These are phyloP conservation scores for Arizona elegans DNA, from an alignment of 2,113 vertebrate species.

Conservation along the genomic window DNA sequence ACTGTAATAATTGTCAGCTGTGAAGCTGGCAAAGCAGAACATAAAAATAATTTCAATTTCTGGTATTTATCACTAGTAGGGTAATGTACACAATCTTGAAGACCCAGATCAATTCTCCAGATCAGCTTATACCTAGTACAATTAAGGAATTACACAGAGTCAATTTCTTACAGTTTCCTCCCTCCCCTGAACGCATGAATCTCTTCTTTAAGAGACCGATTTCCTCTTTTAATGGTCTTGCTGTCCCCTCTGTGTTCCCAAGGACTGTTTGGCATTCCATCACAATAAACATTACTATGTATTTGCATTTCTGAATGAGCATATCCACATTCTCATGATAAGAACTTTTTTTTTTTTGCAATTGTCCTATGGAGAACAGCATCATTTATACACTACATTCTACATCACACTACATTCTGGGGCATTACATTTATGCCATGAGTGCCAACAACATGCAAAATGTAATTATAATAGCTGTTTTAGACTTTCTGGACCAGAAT, in stretches of 20 bases:
- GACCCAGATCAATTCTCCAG: not conserved
- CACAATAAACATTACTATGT: not conserved
- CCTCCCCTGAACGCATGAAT: not conserved
- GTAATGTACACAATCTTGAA: not conserved
- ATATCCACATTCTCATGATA: not conserved
- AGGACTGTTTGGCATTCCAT: not conserved
- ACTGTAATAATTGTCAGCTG: not conserved
- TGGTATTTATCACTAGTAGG: not conserved
- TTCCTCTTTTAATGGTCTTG: not conserved
- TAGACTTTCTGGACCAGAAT: not conserved
- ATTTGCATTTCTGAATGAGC: not conserved
- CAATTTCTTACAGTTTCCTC: not conserved
- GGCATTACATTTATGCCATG: not conserved
- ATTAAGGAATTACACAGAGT: not conserved
- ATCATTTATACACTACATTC: no score
- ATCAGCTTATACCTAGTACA: not conserved
- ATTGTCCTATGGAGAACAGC: not conserved
- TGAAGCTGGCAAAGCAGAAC: not conserved
- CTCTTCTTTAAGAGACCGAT: not conserved
- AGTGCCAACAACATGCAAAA: not conserved
- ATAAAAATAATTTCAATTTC: not conserved
- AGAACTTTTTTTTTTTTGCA: not conserved
- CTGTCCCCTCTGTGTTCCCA: not conserved
- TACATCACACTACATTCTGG: not conserved
- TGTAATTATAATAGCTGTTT: not conserved